Percentiles rank a stretch among this genome's conserved stretches.
phyloP scores from a whole-genome alignment of 2,113 vertebrate species.

The Taurulus bubalis region DNA sequence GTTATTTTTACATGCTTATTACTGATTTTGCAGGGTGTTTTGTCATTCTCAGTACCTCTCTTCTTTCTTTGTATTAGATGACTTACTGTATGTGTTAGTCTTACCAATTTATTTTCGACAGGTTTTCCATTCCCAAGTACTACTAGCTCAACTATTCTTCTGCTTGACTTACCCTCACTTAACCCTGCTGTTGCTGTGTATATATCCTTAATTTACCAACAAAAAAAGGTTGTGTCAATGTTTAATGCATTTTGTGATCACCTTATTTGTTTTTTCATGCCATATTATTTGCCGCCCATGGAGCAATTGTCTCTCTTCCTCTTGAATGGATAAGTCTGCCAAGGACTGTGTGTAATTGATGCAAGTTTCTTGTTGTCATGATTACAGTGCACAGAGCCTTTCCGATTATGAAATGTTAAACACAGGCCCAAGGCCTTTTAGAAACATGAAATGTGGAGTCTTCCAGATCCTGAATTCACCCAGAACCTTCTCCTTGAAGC shows the following conservation, averaged over 20 bases:
- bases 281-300: neutral
- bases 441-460: constrained; percentile 37
- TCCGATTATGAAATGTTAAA: constrained; percentile 41
- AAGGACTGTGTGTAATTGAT: constrained; percentile 21
- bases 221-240: neutral
- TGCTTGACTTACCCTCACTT: neutral
- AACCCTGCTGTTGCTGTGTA: neutral
- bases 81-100: neutral
- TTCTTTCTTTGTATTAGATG: neutral
- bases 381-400: constrained; percentile 43
- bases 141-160: neutral
- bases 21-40: neutral
- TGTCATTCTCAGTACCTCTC: neutral
- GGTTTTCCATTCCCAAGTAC: neutral
- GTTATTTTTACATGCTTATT: neutral
- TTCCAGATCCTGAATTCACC: constrained; percentile 12
- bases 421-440: constrained; percentile 30
- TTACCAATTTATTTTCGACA: neutral
- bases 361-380: constrained; percentile 23
- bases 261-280: neutral
- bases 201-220: neutral
- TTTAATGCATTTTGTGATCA: neutral
- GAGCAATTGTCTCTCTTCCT: neutral
- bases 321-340: constrained; percentile 6
- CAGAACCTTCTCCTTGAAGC: constrained; percentile 8